Conservation (phyloP, 2,888 invertebrate species). For the Ormia ochracea region DNA sequence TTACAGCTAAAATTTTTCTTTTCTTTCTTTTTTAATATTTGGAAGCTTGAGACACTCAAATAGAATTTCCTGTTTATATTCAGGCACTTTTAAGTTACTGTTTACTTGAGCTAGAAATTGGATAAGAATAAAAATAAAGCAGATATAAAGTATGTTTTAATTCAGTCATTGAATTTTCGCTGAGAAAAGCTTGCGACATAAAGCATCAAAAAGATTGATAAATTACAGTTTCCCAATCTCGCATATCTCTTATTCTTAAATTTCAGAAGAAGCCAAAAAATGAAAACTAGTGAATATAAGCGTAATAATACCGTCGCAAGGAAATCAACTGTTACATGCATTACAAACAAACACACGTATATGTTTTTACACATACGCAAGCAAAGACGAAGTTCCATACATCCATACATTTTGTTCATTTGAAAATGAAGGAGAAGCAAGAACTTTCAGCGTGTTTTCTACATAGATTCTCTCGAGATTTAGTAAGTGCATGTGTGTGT, state of each 20-base stretch:
- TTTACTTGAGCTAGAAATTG: conserved; percentile 45
- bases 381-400: neutral
- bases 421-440: conserved; percentile 4
- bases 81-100: conserved; percentile 31
- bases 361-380: conserved; percentile 2
- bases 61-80: conserved; percentile 40
- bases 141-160: conserved; percentile 56
- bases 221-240: neutral
- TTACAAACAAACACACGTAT: conserved; percentile 49
- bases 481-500: neutral
- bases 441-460: conserved; percentile 51
- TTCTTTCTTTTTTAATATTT: neutral
- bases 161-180: conserved; percentile 14
- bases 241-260: neutral
- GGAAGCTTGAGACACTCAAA: conserved; percentile 34
- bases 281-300: conserved; percentile 62
- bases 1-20: no score
- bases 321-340: conserved; percentile 66
- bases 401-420: neutral
- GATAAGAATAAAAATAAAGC: no score
- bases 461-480: conserved; percentile 44
- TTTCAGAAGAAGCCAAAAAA: conserved; percentile 38
- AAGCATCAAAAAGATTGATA: conserved; percentile 32
- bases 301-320: conserved; percentile 65
- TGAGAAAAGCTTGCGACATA: neutral